Evolutionary conservation across 1,140 invertebrate species (phyloP), one percentile per base, ranked within the genome.

Genomic region (Psix sp.): DNA sequence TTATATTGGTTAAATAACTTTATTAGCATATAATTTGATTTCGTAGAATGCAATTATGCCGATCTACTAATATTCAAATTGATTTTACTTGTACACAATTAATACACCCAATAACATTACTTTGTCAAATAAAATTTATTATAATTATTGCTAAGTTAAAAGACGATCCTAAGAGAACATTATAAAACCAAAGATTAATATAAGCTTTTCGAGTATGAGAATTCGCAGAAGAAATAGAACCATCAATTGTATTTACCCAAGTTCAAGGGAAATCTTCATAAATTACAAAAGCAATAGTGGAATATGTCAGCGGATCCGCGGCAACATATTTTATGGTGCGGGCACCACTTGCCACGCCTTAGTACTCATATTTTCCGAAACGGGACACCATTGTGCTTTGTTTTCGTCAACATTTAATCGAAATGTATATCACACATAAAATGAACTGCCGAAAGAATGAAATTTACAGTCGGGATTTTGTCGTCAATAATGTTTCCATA

Each of bases 401-500:
- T 24, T 66, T 51, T 26, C 18, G 18, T 31, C 15, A 24, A n/a
- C 48, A 68, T 29, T 52, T 51, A 36, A 68, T 35, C 46, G 13
- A 52, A 68, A 68, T n/a, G 51, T 68, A 59, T 33, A 38, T 51
- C 46, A 68, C 52, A 46, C 46, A 59, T 46, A 21, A 52, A 68
- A 59, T 59, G 65, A 59, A 59, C 59, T 59, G 36, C 39, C 45
- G 54, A 68, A 68, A 20, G 15, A 45, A 45, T 68, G 38, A 59
- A 68, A 68, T 68, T 68, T 45, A 39, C 59, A 59, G 54, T 68
- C 54, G 52, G 39, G 54, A 54, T 68, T 51, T 54, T 31, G 38
- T 38, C 38, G 16, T 45, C 29, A 51, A 38, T 54, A 59, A 51
- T 67, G 57, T 42, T 57, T 67, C n/a, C 63, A 36, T 57, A 20